Percentiles rank a stretch among this genome's conserved stretches.
Conservation (phyloP, 2,888 invertebrate species). For the Aricia artaxerxes region DNA sequence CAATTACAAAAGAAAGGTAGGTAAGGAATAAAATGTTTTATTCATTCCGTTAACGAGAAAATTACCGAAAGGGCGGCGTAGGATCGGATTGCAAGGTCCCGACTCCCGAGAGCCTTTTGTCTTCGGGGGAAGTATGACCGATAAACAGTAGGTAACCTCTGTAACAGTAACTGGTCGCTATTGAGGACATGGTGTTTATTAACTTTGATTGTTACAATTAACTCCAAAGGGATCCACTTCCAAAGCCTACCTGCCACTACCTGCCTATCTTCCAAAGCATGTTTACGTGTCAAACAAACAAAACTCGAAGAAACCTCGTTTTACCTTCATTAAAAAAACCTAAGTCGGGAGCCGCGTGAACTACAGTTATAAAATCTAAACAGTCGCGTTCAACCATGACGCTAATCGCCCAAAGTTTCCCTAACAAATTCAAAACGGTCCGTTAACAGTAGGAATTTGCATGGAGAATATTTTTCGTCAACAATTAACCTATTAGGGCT, state of each 20-base stretch:
- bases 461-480: conserved; percentile 78
- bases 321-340: conserved; percentile 1
- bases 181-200: conserved; percentile 48
- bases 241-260: not conserved
- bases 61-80: conserved; percentile 74
- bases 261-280: not conserved
- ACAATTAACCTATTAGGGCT: conserved; percentile 74
- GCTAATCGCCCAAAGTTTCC: conserved; percentile 73
- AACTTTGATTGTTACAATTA: not conserved
- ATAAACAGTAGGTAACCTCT: conserved; percentile 65
- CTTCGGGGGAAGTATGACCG: conserved; percentile 72
- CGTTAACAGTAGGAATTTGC: conserved; percentile 78
- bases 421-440: conserved; percentile 76
- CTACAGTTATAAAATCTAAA: conserved; percentile 41
- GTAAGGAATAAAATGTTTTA: conserved; percentile 80
- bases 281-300: not conserved
- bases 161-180: conserved; percentile 61
- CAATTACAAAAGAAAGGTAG: conserved; percentile 79
- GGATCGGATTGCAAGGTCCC: conserved; percentile 75
- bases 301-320: not conserved
- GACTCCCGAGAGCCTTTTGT: conserved; percentile 68
- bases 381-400: conserved; percentile 42
- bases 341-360: conserved; percentile 18
- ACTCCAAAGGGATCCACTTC: not conserved
- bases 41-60: conserved; percentile 80